Conservation (phyloP, 2,113 vertebrate species). For the Daphoenositta chrysoptera region DNA sequence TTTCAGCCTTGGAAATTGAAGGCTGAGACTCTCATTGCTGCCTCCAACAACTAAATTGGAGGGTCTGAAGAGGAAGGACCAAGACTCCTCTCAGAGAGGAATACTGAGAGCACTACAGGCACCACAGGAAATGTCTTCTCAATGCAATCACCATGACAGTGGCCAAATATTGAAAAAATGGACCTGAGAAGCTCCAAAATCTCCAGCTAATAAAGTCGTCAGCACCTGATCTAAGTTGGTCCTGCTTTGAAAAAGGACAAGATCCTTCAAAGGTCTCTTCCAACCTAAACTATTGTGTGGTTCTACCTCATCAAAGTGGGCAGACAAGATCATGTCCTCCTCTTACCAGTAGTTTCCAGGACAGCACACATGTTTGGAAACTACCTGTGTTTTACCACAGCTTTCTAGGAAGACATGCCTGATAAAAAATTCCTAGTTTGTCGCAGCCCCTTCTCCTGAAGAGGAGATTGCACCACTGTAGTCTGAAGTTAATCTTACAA, state of each 20-base stretch:
- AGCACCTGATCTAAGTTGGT: background rate
- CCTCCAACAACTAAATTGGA: background rate
- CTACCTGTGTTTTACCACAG: background rate
- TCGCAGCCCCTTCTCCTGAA: background rate
- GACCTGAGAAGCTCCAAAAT: background rate
- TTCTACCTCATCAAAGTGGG: background rate
- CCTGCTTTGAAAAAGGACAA: background rate
- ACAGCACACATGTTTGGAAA: fast-evolving
- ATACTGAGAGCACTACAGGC: background rate
- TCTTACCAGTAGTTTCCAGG: background rate
- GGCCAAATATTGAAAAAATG: background rate
- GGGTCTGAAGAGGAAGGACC: background rate
- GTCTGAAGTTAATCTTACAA: background rate
- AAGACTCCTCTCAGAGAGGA: background rate
- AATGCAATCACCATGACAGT: background rate
- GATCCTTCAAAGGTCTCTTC: background rate
- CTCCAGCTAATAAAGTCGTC: background rate
- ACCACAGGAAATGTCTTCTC: background rate
- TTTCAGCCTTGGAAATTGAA: background rate
- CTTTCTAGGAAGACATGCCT: background rate
- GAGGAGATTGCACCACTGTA: background rate
- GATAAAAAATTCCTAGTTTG: background rate
- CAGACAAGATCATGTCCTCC: fast-evolving
- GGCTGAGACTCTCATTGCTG: background rate
- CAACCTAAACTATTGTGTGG: background rate